phyloP scores from a whole-genome alignment of 2,888 invertebrate genomes.

The Teleogryllus oceanicus region DNA sequence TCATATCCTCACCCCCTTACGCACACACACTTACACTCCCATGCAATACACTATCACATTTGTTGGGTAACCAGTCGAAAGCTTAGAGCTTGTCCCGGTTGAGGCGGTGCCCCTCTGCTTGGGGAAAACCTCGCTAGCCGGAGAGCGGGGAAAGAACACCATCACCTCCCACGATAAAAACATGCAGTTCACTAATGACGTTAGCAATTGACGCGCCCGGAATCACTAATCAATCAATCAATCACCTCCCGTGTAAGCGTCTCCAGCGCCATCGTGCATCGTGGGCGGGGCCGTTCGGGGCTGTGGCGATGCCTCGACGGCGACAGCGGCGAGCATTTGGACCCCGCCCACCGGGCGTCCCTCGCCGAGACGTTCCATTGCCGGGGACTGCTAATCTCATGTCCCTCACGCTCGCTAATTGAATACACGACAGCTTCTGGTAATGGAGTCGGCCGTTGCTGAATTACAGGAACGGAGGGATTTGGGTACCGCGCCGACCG shows the following conservation, averaged over 20 bases:
- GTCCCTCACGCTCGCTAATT: constrained; percentile 18
- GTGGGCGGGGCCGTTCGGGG: not conserved
- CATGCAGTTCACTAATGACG: no score
- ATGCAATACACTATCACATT: no score
- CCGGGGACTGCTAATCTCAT: not conserved
- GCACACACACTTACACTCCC: no score
- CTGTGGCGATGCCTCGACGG: not conserved
- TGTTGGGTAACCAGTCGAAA: no score
- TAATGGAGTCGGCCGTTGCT: not conserved
- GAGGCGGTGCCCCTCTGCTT: no score
- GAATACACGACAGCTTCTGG: not conserved
- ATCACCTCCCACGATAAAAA: no score
- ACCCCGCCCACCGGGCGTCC: not conserved
- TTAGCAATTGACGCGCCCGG: no score
- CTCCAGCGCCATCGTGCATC: not conserved
- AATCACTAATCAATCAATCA: no score
- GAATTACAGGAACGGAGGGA: constrained; percentile 5
- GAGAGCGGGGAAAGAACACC: no score
- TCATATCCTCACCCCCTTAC: no score
- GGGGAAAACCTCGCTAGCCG: no score
- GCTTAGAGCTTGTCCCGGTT: no score
- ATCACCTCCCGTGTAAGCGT: not conserved
- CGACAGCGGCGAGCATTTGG: not conserved
- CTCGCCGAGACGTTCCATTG: not conserved
- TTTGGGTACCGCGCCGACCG: not conserved